Evolutionary conservation across 2,888 invertebrate genomes (phyloP).

Genomic region (Mythimna lalbum): DNA sequence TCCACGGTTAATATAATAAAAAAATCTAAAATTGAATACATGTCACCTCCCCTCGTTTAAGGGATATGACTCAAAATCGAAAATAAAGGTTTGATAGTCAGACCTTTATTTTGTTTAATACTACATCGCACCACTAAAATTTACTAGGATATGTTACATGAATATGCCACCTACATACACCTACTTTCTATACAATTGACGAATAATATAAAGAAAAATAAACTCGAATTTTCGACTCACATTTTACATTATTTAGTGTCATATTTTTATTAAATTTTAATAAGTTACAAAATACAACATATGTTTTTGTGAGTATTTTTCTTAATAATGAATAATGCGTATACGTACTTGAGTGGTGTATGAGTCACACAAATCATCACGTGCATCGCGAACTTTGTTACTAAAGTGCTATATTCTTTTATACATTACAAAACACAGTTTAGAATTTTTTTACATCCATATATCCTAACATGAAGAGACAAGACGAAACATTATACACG

Average conservation of each 20-base stretch:
- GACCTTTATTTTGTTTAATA: conserved; percentile 50
- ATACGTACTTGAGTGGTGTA: conserved; percentile 24
- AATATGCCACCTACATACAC: conserved; percentile 59
- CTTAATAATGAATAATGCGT: conserved; percentile 2
- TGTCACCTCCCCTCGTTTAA: conserved; percentile 36
- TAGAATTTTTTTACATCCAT: neutral
- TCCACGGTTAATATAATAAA: conserved; percentile 34
- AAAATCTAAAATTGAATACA: conserved; percentile 46
- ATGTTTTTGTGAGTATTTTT: conserved; percentile 33
- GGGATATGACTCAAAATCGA: conserved; percentile 38
- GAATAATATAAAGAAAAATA: conserved; percentile 26
- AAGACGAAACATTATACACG: conserved; percentile 19
- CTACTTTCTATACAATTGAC: conserved; percentile 3
- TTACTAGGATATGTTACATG: conserved; percentile 48
- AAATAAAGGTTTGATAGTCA: conserved; percentile 51
- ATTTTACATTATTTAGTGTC: conserved; percentile 46
- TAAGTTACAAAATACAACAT: conserved; percentile 31
- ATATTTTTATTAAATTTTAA: conserved; percentile 24
- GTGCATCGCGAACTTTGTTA: conserved; percentile 28
- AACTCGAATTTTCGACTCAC: conserved; percentile 36
- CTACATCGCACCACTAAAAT: conserved; percentile 54
- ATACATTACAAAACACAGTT: too few relatives aligned
- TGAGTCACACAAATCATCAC: conserved; percentile 13
- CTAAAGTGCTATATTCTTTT: conserved; percentile 7
- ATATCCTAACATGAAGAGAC: conserved; percentile 15